Percentiles rank a stretch among this genome's conserved stretches.
Conservation (phyloP, 2,113 vertebrate genomes). For the Naja naja region DNA sequence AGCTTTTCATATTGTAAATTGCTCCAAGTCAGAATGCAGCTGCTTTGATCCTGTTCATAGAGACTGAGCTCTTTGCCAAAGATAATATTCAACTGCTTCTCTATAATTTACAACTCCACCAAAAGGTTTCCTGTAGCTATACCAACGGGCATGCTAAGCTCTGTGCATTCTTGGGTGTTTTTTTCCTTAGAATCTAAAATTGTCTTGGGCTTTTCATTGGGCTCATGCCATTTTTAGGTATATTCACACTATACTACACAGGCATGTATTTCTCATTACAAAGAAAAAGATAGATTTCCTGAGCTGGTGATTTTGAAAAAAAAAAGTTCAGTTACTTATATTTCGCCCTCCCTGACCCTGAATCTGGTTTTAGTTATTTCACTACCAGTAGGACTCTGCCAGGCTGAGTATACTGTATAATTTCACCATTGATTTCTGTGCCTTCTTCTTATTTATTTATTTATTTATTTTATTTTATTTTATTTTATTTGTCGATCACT, state of each 20-base stretch:
- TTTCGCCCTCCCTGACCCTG: background rate
- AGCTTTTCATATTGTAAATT: conserved; percentile 41
- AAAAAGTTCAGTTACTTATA: conserved; percentile 19
- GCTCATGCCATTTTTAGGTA: conserved; percentile 47
- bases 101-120: conserved; percentile 61
- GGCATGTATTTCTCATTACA: conserved; percentile 4
- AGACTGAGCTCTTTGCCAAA: conserved; percentile 58
- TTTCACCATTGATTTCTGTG: background rate
- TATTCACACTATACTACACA: conserved; percentile 39
- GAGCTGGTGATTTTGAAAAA: conserved; percentile 2
- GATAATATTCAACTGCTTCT: conserved; percentile 55
- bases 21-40: conserved; percentile 26
- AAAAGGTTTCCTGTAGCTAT: conserved; percentile 57
- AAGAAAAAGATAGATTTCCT: conserved; percentile 3
- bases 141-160: conserved; percentile 53
- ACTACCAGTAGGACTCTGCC: background rate
- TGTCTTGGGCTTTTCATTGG: conserved; percentile 43
- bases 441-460: background rate
- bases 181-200: conserved; percentile 44
- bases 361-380: conserved; percentile 25
- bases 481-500: too few species aligned
- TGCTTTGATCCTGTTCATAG: conserved; percentile 47
- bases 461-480: too few species aligned
- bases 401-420: background rate
- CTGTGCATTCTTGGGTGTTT: conserved; percentile 49